A percentile compares a stretch with the other conserved stretches of the same genome.
Evolutionary conservation across 2,113 vertebrate species (phyloP).

Genomic region (Podarcis muralis): DNA sequence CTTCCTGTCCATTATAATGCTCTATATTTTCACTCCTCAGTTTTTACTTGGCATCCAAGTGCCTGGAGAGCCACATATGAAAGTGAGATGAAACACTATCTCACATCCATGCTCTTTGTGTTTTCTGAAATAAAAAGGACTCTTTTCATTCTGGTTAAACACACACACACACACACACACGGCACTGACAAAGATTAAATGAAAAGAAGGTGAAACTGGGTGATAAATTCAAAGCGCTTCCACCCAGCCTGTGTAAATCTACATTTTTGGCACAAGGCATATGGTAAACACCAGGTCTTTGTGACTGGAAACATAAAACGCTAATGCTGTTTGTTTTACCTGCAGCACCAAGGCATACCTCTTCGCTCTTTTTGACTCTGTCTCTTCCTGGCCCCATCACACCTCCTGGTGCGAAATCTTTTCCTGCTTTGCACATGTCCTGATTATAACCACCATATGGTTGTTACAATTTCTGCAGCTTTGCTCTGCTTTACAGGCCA

Average conservation of each 20-base stretch:
- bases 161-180: too few relatives aligned
- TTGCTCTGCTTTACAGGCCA: conserved; percentile 59
- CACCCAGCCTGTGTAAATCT: conserved; percentile 64
- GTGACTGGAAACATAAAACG: conserved; percentile 69
- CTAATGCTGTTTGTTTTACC: conserved; percentile 52
- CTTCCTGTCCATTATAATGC: conserved; percentile 50
- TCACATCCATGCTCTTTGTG: conserved; percentile 41
- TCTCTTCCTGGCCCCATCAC: conserved; percentile 48
- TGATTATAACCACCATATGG: conserved; percentile 60
- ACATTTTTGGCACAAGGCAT: conserved; percentile 72
- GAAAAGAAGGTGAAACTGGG: conserved; percentile 63
- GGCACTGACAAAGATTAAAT: conserved; percentile 48
- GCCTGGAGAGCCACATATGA: conserved; percentile 45
- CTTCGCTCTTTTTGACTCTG: not conserved
- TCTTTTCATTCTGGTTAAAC: conserved; percentile 37
- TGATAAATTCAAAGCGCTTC: conserved; percentile 66
- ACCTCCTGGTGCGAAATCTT: conserved; percentile 47
- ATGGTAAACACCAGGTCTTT: conserved; percentile 65
- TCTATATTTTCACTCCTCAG: conserved; percentile 62
- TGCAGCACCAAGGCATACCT: conserved; percentile 44
- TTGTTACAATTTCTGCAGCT: conserved; percentile 36
- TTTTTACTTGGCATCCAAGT: conserved; percentile 59
- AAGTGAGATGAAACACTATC: conserved; percentile 51
- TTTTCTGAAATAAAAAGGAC: conserved; percentile 56
- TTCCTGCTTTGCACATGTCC: conserved; percentile 59